phyloP scores from a whole-genome alignment of 2,888 invertebrate species.

The Eilema griseolum region DNA sequence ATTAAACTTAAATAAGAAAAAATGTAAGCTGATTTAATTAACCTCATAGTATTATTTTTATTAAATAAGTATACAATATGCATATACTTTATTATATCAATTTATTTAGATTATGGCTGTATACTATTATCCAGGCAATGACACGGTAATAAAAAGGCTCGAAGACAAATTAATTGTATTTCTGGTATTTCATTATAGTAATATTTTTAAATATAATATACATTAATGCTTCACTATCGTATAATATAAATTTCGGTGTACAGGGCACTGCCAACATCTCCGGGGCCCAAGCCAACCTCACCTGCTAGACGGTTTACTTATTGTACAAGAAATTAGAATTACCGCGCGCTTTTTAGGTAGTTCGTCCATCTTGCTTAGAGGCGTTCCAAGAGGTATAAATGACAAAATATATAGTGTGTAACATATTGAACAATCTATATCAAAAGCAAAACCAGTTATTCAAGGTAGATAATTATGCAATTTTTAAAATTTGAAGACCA shows the following conservation, averaged over 20 bases:
- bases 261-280: no score
- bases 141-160: neutral
- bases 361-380: no score
- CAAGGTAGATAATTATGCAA: slow-evolving; percentile 1
- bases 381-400: neutral
- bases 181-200: neutral
- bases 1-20: neutral
- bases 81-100: slow-evolving; percentile 4
- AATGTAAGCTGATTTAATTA: neutral
- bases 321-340: no score
- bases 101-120: slow-evolving; percentile 1
- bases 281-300: no score
- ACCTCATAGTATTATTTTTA: slow-evolving; percentile 3
- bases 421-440: neutral
- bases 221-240: neutral
- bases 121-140: no score
- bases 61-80: neutral
- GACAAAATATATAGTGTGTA: neutral
- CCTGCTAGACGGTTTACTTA: no score
- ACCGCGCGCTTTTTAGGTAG: no score
- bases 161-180: neutral
- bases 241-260: neutral
- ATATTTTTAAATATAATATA: neutral
- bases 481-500: neutral
- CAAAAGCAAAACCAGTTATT: neutral